Conservation (phyloP, 2,797 vertebrate species). For the Leucoraja ocellata region DNA sequence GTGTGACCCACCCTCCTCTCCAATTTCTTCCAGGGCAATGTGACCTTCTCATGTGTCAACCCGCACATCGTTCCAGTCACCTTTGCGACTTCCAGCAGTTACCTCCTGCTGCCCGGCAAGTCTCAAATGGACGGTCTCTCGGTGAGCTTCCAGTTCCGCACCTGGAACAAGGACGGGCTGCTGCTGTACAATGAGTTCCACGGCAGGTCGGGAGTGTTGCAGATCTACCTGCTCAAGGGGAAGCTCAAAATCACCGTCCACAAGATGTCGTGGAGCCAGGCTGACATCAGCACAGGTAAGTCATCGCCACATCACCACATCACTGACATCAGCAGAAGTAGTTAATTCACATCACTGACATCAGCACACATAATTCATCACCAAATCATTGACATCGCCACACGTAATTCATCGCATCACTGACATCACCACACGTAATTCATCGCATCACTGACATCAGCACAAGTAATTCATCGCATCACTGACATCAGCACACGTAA, state of each 20-base stretch:
- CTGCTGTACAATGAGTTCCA: conserved; percentile 72
- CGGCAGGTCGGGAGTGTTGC: conserved; percentile 65
- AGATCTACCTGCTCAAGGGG: conserved; percentile 69
- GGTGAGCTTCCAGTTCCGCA: conserved; percentile 87
- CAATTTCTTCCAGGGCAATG: conserved; percentile 75
- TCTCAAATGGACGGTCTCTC: conserved; percentile 70
- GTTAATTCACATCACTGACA: too few relatives aligned
- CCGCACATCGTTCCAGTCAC: conserved; percentile 82
- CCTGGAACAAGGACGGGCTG: conserved; percentile 85
- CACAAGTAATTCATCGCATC: too few relatives aligned
- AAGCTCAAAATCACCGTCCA: conserved; percentile 70
- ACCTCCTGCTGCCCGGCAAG: conserved; percentile 72
- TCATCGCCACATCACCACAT: neutral
- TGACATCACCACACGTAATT: too few relatives aligned
- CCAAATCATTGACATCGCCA: too few relatives aligned
- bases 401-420: too few relatives aligned
- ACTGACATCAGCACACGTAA: too few relatives aligned
- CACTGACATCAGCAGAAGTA: too few relatives aligned
- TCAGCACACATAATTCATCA: too few relatives aligned
- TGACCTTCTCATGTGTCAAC: conserved; percentile 89
- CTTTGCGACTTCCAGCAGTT: conserved; percentile 78
- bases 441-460: too few relatives aligned
- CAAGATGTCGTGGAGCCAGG: conserved; percentile 57
- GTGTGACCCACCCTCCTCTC: neutral
- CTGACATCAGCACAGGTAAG: conserved; percentile 75